phyloP scores from a whole-genome alignment of 37 sponge, comb jelly and placozoan species.

The Ianthella basta region DNA sequence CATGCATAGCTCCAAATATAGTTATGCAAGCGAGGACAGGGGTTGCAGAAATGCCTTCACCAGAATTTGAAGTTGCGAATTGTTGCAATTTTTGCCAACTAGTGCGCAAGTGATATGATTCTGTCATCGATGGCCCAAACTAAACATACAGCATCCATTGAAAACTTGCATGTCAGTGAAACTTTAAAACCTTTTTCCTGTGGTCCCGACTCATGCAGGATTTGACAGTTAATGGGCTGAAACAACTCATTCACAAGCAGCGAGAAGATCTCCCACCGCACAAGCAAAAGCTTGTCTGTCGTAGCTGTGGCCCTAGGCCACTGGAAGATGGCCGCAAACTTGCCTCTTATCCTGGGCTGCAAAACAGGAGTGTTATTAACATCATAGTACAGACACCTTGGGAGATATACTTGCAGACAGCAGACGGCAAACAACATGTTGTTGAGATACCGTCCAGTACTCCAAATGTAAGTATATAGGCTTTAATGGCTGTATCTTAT shows the following conservation, averaged over 20 bases:
- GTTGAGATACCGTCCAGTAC: slow-evolving; percentile 52
- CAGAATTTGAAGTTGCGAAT: too few species aligned
- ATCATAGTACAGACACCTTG: slow-evolving; percentile 40
- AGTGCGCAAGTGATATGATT: too few species aligned
- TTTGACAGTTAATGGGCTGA: slow-evolving; percentile 46
- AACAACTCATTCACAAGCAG: slow-evolving; percentile 35
- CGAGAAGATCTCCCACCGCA: slow-evolving; percentile 25
- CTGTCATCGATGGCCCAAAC: too few species aligned
- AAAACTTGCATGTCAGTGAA: neutral
- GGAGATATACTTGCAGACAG: slow-evolving; percentile 45
- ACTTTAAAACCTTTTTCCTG: neutral
- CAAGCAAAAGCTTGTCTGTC: slow-evolving; percentile 43
- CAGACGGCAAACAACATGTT: slow-evolving; percentile 46
- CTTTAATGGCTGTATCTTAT: too few species aligned
- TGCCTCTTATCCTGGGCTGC: slow-evolving; percentile 16
- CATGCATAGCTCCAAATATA: too few species aligned
- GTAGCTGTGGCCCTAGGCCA: neutral
- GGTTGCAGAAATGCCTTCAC: too few species aligned
- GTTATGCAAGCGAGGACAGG: too few species aligned
- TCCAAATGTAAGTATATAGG: slow-evolving; percentile 44
- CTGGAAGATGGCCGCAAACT: slow-evolving; percentile 30
- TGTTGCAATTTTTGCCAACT: too few species aligned
- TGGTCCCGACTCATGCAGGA: slow-evolving; percentile 3
- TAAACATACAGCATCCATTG: too few species aligned
- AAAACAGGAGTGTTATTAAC: slow-evolving; percentile 19